Percentiles rank a stretch among this genome's conserved stretches.
phyloP scores from a whole-genome alignment of 2,888 invertebrate species.

The Sceliomorpha sp. region DNA sequence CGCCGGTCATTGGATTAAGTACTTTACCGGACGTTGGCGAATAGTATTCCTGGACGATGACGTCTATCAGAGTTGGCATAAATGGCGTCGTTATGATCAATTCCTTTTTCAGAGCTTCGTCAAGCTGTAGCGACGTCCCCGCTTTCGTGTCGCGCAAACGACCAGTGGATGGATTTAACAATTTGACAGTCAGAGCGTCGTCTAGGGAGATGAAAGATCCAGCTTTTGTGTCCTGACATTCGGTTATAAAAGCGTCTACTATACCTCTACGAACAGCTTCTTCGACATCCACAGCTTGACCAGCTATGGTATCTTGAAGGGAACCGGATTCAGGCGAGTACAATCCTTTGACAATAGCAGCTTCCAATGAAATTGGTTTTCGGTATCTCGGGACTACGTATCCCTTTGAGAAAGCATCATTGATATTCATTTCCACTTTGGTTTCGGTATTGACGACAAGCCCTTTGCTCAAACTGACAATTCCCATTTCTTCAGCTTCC shows the following conservation, averaged over 20 bases:
- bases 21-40: slow-evolving; percentile 87
- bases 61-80: slow-evolving; percentile 87
- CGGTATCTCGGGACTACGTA: slow-evolving; percentile 85
- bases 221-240: slow-evolving; percentile 88
- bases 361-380: slow-evolving; percentile 89
- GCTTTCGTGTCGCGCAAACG: slow-evolving; percentile 87
- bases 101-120: slow-evolving; percentile 86
- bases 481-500: slow-evolving; percentile 90
- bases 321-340: slow-evolving; percentile 87
- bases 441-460: slow-evolving; percentile 87
- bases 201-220: slow-evolving; percentile 87
- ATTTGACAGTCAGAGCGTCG: slow-evolving; percentile 86
- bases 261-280: slow-evolving; percentile 90
- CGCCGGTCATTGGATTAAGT: slow-evolving; percentile 88
- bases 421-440: slow-evolving; percentile 85
- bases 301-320: slow-evolving; percentile 87
- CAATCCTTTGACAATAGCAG: slow-evolving; percentile 86
- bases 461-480: slow-evolving; percentile 88
- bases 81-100: slow-evolving; percentile 87
- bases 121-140: slow-evolving; percentile 86
- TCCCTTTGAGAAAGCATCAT: slow-evolving; percentile 87
- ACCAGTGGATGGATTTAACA: slow-evolving; percentile 87
- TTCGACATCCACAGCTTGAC: slow-evolving; percentile 86
- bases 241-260: slow-evolving; percentile 90
- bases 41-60: slow-evolving; percentile 89